Evolutionary conservation across 92 coral and sea anemone genomes (phyloP).

Genomic region (Micromussa lordhowensis): DNA sequence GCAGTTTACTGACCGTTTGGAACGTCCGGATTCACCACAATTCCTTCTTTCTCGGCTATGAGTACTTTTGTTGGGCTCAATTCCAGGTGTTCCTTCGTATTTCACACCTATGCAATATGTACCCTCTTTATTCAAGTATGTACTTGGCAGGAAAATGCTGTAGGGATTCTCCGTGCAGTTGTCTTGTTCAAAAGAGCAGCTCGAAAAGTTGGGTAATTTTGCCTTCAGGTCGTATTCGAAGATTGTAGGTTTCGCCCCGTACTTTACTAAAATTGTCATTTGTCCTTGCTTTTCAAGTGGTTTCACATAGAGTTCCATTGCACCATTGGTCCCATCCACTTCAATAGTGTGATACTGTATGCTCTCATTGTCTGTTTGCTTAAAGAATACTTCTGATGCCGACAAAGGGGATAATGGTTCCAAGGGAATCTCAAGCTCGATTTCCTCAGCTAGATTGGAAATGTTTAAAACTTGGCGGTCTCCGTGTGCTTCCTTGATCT

Average conservation of each 20-base stretch:
- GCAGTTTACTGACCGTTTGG: constrained; percentile 67
- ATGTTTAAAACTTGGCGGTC: constrained; percentile 52
- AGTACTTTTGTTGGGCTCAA: neutral
- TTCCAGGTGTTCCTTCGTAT: constrained; percentile 28
- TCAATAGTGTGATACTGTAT: constrained; percentile 71
- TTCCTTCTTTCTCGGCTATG: constrained; percentile 63
- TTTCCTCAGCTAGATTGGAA: constrained; percentile 68
- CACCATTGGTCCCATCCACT: constrained; percentile 48
- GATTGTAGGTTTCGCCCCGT: constrained; percentile 61
- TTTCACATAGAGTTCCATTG: constrained; percentile 60
- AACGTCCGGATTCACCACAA: constrained; percentile 65
- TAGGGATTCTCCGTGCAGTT: constrained; percentile 65
- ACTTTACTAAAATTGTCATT: constrained; percentile 56
- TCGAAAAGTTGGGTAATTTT: constrained; percentile 58
- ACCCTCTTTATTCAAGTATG: constrained; percentile 42
- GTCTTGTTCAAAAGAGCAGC: constrained; percentile 24
- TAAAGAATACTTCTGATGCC: constrained; percentile 44
- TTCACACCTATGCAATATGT: constrained; percentile 64
- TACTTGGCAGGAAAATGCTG: constrained; percentile 47
- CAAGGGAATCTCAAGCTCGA: constrained; percentile 67
- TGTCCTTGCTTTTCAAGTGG: constrained; percentile 61
- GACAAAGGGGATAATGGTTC: constrained; percentile 11
- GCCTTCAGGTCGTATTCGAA: constrained; percentile 35
- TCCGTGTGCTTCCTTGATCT: constrained; percentile 22
- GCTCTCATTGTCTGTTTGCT: constrained; percentile 60